Conservation (phyloP, 1,140 invertebrate species). For the Cotesia glomerata region DNA sequence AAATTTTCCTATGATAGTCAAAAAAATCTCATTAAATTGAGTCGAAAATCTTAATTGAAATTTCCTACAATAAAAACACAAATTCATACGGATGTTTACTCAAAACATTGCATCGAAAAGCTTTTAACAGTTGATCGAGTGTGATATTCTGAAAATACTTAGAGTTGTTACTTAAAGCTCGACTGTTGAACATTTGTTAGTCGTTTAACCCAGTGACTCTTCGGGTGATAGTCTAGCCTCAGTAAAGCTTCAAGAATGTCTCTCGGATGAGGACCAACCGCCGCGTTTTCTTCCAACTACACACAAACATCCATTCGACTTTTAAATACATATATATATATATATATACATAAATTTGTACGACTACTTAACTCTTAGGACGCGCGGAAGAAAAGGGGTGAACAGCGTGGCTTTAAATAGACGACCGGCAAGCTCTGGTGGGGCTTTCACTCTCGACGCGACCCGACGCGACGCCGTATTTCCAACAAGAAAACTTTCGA, state of each 20-base stretch:
- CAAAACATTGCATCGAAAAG: neutral
- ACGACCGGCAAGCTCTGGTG: neutral
- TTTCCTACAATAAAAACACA: too few relatives aligned
- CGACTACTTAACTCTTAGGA: neutral
- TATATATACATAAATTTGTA: neutral
- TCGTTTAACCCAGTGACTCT: constrained; percentile 25
- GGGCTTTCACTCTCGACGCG: constrained; percentile 25
- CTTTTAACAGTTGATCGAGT: neutral
- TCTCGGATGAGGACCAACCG: neutral
- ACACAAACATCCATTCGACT: neutral
- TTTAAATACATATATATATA: neutral
- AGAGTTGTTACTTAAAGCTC: neutral
- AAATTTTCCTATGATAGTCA: too few relatives aligned
- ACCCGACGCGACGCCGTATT: neutral
- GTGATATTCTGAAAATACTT: neutral
- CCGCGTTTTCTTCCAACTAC: neutral
- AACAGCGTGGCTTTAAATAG: constrained; percentile 7
- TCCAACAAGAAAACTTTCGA: constrained; percentile 23
- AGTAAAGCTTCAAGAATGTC: too few relatives aligned
- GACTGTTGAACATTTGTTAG: neutral
- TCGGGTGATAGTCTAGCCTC: neutral
- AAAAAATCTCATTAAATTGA: too few relatives aligned
- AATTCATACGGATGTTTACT: too few relatives aligned
- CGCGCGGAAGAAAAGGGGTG: neutral
- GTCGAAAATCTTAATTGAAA: too few relatives aligned